Evolutionary conservation across 1,140 invertebrate species (phyloP).

Genomic region (Cherax destructor): DNA sequence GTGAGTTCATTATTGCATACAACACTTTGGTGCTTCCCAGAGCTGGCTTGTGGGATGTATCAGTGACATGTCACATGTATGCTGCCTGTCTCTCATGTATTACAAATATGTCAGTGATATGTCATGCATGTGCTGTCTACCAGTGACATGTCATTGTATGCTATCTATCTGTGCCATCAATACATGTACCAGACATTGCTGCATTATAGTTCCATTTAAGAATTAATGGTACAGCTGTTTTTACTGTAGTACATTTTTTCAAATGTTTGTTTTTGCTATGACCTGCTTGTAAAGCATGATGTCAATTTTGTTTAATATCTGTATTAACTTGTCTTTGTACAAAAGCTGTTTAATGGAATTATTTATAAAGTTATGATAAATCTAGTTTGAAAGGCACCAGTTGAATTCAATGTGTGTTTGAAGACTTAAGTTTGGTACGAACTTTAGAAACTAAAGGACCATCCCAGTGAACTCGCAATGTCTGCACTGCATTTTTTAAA

Average conservation of each 20-base stretch:
- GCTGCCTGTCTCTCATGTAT: no score
- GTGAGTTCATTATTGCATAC: background rate
- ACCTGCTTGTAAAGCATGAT: background rate
- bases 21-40: slow-evolving; percentile 22
- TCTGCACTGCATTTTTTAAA: no score
- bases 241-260: background rate
- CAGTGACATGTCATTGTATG: background rate
- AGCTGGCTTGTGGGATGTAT: slow-evolving; percentile 14
- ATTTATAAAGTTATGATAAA: background rate
- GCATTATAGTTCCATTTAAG: background rate
- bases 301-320: slow-evolving; percentile 6
- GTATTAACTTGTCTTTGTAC: slow-evolving; percentile 1
- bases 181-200: background rate
- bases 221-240: background rate
- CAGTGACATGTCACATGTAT: background rate
- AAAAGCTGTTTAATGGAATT: background rate
- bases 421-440: background rate
- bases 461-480: background rate
- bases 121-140: background rate
- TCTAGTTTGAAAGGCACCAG: background rate
- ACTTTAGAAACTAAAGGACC: background rate
- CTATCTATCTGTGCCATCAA: background rate
- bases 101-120: background rate
- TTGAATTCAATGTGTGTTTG: slow-evolving; percentile 5
- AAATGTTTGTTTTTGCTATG: background rate